Base-by-base conservation (phyloP, 2,888 invertebrate genomes). In the Lithosia quadra region DNA sequence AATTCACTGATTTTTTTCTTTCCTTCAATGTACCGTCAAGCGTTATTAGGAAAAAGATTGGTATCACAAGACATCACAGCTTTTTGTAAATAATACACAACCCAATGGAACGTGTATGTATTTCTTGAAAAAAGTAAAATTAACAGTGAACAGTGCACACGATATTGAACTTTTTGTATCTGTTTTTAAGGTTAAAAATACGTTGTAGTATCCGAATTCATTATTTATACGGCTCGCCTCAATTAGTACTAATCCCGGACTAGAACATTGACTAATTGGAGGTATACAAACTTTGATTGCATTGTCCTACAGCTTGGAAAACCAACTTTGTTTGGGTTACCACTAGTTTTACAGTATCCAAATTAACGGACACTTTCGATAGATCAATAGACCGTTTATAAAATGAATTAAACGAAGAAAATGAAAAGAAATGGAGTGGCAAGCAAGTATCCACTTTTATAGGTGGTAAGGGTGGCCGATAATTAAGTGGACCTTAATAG, bases 211-310 rank as follows among this genome's bases (percentile, higher is more conserved):
- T 0, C 0, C 49, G 66, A 72, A 64, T 75, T 73, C 71, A 75
- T 80, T 76, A 72, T 63, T 76, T 79, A 74, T 73, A 66, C 67
- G 59, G 57, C 67, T 21, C 59, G 68, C 68, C 77, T 73, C 79
- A 79, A 82, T 84, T 80, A 82, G 76, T 76, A 73, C 75, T 80
- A 80, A 82, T 82, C 84, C 77, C 61, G 56, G 49, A 57, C 68
- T 71, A 70, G 72, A 71, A 79, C 70, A 75, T 68, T 75, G 75
- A 83, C 81, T 84, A 84, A 85, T 84, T 84, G 81, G 77, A 71
- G 78, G 78, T 77, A 75, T 65, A 77, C 69, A 49, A 58, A 63
- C 58, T 64, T 72, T 56, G 36, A 34, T 39, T 56, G 56, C 39
- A 56, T 56, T 64, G 63, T 63, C 55, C 66, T 57, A 68, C 60